A percentile compares a stretch with the other conserved stretches of the same genome.
Conservation (phyloP, 2,888 invertebrate genomes). For the Ophraella communa region DNA sequence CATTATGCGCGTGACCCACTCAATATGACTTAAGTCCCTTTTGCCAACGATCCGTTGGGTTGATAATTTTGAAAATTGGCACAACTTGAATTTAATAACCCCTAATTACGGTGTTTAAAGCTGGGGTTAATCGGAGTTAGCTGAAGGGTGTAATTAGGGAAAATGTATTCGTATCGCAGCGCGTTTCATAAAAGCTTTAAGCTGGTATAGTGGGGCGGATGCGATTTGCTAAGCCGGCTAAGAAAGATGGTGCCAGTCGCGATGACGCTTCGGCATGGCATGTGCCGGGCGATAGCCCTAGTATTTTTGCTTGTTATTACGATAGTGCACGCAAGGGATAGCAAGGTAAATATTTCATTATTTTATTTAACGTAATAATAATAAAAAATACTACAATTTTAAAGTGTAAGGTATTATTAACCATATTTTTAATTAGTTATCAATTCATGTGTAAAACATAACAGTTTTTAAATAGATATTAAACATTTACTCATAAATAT, state of each 20-base stretch:
- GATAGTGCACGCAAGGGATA: conserved; percentile 46
- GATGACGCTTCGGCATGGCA: conserved; percentile 60
- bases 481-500: no score
- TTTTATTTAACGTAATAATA: no score
- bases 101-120: conserved; percentile 6
- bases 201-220: conserved; percentile 48
- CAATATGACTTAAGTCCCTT: conserved; percentile 46
- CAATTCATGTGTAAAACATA: no score
- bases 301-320: conserved; percentile 48
- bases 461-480: no score
- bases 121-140: conserved; percentile 15
- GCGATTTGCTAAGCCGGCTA: conserved; percentile 47
- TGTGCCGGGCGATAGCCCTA: conserved; percentile 57
- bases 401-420: no score
- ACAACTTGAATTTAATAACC: neutral
- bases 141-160: conserved; percentile 35
- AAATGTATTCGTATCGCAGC: conserved; percentile 34
- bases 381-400: no score
- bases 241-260: conserved; percentile 58
- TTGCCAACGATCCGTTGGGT: conserved; percentile 33
- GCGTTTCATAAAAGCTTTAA: conserved; percentile 40
- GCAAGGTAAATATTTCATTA: conserved; percentile 48
- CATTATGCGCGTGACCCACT: conserved; percentile 50
- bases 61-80: conserved; percentile 35
- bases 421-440: no score